Evolutionary conservation across 2,797 vertebrate species (phyloP), one percentile per base, ranked within the genome.

Genomic region (Paguma larvata): DNA sequence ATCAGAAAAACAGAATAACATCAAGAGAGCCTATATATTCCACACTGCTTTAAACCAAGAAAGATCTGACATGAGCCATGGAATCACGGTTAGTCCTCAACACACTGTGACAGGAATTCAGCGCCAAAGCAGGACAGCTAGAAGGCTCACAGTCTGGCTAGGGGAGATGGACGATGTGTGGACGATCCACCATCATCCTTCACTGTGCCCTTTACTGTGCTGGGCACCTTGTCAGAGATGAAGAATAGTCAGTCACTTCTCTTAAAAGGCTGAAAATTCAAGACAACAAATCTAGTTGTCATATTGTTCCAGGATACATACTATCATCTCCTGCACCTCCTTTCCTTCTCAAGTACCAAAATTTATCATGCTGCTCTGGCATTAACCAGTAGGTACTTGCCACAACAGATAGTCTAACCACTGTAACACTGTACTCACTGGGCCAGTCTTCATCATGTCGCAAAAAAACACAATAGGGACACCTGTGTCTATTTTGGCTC

Each of bases 151-250:
- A 2, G 5, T 10, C 34, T 3, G 23, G 46, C 1, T 4, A 1
- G 18, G 18, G 4, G 6, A 89, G n/a, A 38, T 11, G 14, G 85
- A 21, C 13, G 85, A 21, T 11, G 0, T 38, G 70, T 8, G n/a
- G 25, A 48, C 3, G 0, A 25, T 21, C 25, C 19, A 41, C 62
- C 63, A 62, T 84, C 34, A 62, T 25, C 34, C 6, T 12, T 12
- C 2, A 2, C 21, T 19, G 23, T 62, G 23, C 5, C 48, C 8
- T 1, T 41, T 8, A 59, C 13, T 18, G 0, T 18, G 14, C 16
- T 11, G 10, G 53, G 25, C 34, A 56, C 6, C 9, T 23, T 21
- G 30, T 16, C 41, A 41, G 59, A 80, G 44, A 68, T 9, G 38
- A 56, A 80, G 5, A 56, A 30, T 1, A 56, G n/a, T 7, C 16